phyloP scores from a whole-genome alignment of 53 echinoderm and acorn worm species.

The Mesocentrotus franciscanus region DNA sequence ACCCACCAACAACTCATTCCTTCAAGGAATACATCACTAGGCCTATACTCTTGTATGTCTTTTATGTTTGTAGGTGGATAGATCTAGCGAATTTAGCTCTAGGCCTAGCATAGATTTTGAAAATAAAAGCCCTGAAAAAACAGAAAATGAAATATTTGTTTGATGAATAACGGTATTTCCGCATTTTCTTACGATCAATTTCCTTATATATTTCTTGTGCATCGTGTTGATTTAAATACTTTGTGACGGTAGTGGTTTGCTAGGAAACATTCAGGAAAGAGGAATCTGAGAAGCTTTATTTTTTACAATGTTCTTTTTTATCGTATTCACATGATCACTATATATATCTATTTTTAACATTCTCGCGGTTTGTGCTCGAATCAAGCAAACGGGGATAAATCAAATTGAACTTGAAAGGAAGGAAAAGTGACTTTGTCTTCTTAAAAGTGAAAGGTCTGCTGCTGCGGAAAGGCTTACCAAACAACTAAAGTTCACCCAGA shows the following conservation, averaged over 20 bases:
- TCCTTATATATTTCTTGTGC: too few species aligned
- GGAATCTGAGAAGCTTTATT: too few species aligned
- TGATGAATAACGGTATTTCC: not conserved
- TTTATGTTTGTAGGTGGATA: too few species aligned
- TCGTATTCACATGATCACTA: too few species aligned
- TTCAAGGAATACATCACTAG: not conserved
- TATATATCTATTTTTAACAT: not conserved
- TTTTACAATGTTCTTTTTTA: too few species aligned
- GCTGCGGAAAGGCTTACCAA: not conserved
- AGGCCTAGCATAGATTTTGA: not conserved
- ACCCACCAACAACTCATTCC: not conserved
- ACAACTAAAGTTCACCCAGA: conserved; percentile 10
- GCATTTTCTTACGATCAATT: not conserved
- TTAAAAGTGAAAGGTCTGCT: not conserved
- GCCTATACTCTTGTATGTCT: too few species aligned
- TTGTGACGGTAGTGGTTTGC: not conserved
- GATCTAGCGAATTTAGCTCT: too few species aligned
- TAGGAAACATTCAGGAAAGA: not conserved
- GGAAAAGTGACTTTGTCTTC: conserved; percentile 7
- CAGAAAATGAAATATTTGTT: not conserved
- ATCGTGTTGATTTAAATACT: not conserved
- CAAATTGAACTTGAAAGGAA: conserved; percentile 8
- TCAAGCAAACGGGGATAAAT: too few species aligned
- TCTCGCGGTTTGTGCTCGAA: not conserved
- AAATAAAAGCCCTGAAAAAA: not conserved